These are phyloP conservation scores for Serripes groenlandicus DNA, from an alignment of 2,888 invertebrate genomes.

Conservation along the genomic window DNA sequence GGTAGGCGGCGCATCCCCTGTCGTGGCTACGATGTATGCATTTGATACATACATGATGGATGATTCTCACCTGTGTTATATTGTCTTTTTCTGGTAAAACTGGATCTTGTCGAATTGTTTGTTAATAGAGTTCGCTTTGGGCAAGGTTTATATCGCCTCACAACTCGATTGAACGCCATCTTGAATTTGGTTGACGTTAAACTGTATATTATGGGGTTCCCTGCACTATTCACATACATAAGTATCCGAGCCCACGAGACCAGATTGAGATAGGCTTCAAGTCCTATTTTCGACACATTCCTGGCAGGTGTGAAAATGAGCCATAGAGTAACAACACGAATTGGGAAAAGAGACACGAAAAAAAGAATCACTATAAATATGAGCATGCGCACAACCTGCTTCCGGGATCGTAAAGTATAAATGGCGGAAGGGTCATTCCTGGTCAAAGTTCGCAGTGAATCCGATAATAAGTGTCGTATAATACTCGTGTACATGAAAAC, in stretches of 20 bases:
- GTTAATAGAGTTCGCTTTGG: not conserved
- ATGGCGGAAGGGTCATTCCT: constrained; percentile 43
- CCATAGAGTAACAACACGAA: constrained; percentile 95
- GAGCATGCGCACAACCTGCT: constrained; percentile 78
- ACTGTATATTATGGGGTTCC: constrained; percentile 96
- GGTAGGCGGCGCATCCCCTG: too few species aligned
- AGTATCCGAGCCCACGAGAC: constrained; percentile 93
- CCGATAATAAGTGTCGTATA: constrained; percentile 58
- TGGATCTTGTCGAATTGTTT: constrained; percentile 5
- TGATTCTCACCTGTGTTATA: too few species aligned
- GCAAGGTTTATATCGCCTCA: constrained; percentile 18
- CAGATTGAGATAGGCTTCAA: constrained; percentile 93
- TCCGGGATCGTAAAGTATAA: constrained; percentile 64
- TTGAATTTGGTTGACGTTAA: constrained; percentile 97
- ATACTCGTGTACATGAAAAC: constrained; percentile 69
- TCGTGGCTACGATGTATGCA: too few species aligned
- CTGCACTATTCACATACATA: constrained; percentile 95
- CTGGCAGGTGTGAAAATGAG: constrained; percentile 92
- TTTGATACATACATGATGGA: not conserved
- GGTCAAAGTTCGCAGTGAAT: constrained; percentile 29
- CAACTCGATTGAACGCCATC: constrained; percentile 81
- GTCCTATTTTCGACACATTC: constrained; percentile 90
- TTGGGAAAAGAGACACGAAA: constrained; percentile 95
- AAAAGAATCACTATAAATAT: constrained; percentile 89
- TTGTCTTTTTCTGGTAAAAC: constrained; percentile 12